These are phyloP conservation scores for Nothobranchius kuhntae DNA, from an alignment of 2,113 vertebrate genomes.

Conservation along the genomic window DNA sequence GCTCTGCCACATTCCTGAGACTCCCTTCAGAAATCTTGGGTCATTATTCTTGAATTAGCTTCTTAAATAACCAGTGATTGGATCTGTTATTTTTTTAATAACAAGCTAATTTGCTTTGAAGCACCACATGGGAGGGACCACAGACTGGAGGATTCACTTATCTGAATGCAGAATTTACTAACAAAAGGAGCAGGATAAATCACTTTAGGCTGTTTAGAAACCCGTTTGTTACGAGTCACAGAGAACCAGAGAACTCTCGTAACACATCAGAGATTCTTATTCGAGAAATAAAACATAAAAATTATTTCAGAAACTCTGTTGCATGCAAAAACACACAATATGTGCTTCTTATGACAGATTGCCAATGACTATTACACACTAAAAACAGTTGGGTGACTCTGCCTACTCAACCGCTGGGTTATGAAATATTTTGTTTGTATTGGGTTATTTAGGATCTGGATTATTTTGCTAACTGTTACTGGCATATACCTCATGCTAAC, in stretches of 20 bases:
- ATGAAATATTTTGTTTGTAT: too few relatives aligned
- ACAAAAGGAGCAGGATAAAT: constrained; percentile 37
- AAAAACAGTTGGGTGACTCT: too few relatives aligned
- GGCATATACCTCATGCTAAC: too few relatives aligned
- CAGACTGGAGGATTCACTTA: neutral
- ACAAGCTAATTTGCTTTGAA: constrained; percentile 55
- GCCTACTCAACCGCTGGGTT: too few relatives aligned
- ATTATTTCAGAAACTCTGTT: constrained; percentile 11
- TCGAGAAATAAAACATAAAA: constrained; percentile 24
- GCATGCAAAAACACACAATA: too few relatives aligned
- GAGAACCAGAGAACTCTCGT: constrained; percentile 14
- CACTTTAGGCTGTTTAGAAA: constrained; percentile 18
- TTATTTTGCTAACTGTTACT: too few relatives aligned
- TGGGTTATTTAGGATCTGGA: too few relatives aligned
- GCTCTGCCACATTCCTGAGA: neutral
- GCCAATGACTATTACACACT: too few relatives aligned
- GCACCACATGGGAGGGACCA: constrained; percentile 38
- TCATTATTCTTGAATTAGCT: constrained; percentile 52
- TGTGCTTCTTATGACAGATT: too few relatives aligned
- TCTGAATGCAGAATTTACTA: constrained; percentile 3
- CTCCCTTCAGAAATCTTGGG: constrained; percentile 4
- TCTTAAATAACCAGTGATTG: constrained; percentile 62
- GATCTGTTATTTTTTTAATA: constrained; percentile 58
- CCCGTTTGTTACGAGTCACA: constrained; percentile 40
- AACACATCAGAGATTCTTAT: constrained; percentile 45